These are phyloP conservation scores for Berghia stephanieae DNA, from an alignment of 1,140 invertebrate species.

Conservation along the genomic window DNA sequence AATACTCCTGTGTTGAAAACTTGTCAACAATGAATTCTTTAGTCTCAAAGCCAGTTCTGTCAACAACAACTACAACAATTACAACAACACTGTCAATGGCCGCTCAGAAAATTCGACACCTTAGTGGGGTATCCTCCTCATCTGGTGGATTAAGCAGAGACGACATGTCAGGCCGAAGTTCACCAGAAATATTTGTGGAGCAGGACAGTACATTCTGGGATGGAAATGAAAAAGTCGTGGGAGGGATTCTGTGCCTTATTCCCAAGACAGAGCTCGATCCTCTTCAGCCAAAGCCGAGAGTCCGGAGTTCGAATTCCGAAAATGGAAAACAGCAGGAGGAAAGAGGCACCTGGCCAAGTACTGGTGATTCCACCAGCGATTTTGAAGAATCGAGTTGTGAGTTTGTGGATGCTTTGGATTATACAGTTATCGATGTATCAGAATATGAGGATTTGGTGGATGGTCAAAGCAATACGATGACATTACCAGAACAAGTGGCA, in stretches of 20 bases:
- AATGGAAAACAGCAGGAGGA: too few relatives aligned
- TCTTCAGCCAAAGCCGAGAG: neutral
- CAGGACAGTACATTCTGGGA: neutral
- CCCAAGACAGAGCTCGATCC: constrained; percentile 2
- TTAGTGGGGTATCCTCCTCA: constrained; percentile 25
- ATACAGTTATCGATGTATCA: too few relatives aligned
- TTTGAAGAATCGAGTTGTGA: too few relatives aligned
- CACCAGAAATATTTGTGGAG: neutral
- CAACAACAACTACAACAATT: neutral
- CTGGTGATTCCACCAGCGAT: too few relatives aligned
- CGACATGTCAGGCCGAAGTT: constrained; percentile 15
- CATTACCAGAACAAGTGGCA: too few relatives aligned
- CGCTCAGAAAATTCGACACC: constrained; percentile 15
- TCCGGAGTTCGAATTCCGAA: neutral
- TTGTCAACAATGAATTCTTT: too few relatives aligned
- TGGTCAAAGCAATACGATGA: too few relatives aligned
- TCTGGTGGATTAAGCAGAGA: neutral
- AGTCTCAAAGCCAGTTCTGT: too few relatives aligned
- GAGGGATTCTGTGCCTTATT: constrained; percentile 27
- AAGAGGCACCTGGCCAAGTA: too few relatives aligned
- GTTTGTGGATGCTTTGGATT: too few relatives aligned
- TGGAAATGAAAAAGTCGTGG: constrained; percentile 19
- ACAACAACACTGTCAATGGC: neutral
- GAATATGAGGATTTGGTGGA: too few relatives aligned
- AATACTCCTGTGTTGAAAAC: too few relatives aligned